Evolutionary conservation across 2,797 vertebrate species (phyloP), one percentile per base, ranked within the genome.

Genomic region (Chaunax sp.): DNA sequence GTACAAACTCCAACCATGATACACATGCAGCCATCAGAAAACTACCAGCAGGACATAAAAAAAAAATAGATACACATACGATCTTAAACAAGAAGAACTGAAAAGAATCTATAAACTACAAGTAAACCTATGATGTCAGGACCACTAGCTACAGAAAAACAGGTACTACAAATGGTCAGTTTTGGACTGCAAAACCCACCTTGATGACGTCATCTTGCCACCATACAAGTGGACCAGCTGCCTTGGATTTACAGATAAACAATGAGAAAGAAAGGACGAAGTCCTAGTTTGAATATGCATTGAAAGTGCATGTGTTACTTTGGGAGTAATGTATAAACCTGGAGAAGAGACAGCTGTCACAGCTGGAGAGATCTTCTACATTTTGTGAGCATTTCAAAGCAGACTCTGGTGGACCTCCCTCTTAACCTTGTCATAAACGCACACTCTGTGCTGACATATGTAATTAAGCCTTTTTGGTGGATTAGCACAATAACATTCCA

Each of bases 21-120:
- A 46, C 69, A 44, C 68, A 79, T 54, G 43, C 5, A 73, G 64
- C 50, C 60, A 51, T 43, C 64, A 62, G 73, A 61, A 60, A 73
- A 68, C 73, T 80, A 86, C 91, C 88, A 93, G 89, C 90, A 85
- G 70, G 65, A 67, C 68, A 57, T 54, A 60, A 73, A 61, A 66
- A 54, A 57, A 61, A 66, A 54, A 57, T 5, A 33, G 43, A 64
- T 20, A 61, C 54, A 63, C 41, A 15, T 41, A 15, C 69, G 37
- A 52, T 25, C 25, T 46, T n/a, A 25, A 23, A 76, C 35, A 49
- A 37, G 14, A 70, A 22, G 63, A 72, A 64, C 51, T 69, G 22
- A 66, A 61, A 13, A 62, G 16, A 64, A 19, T 57, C 60, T 49
- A n/a, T n/a, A 35, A 35, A 35, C 9, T 58, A 77, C 64, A 59